phyloP scores from a whole-genome alignment of 2,888 invertebrate species.

The Habroteleia sp. region DNA sequence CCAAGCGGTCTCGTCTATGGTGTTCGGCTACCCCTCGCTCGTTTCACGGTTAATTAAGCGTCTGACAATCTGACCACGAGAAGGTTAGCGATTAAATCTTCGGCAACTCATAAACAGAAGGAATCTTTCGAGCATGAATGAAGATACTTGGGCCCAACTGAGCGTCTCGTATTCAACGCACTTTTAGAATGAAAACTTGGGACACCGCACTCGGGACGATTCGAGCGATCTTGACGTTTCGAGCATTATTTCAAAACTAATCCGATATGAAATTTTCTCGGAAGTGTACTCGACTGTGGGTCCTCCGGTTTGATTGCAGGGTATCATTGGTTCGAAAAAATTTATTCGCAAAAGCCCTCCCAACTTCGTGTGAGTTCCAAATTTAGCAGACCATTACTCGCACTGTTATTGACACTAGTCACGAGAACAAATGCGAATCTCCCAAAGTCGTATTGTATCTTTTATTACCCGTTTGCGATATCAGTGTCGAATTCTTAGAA shows the following conservation, averaged over 20 bases:
- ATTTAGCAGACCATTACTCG: slow-evolving; percentile 7
- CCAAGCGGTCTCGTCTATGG: slow-evolving; percentile 77
- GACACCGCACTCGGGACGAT: slow-evolving; percentile 65
- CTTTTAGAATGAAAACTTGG: slow-evolving; percentile 49
- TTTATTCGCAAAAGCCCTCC: slow-evolving; percentile 2
- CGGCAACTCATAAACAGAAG: slow-evolving; percentile 75
- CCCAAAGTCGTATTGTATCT: neutral
- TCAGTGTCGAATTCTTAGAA: neutral
- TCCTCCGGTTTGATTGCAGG: neutral
- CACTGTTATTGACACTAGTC: slow-evolving; percentile 4
- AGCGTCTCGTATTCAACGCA: slow-evolving; percentile 23
- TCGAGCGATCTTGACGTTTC: slow-evolving; percentile 13
- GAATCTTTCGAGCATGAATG: slow-evolving; percentile 78
- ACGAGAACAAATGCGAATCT: slow-evolving; percentile 1
- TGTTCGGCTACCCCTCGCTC: slow-evolving; percentile 79
- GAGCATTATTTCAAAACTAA: slow-evolving; percentile 17
- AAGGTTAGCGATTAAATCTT: slow-evolving; percentile 75
- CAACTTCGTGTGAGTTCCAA: slow-evolving; percentile 9
- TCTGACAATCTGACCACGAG: slow-evolving; percentile 80
- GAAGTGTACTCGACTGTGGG: slow-evolving; percentile 3
- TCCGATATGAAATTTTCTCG: slow-evolving; percentile 22
- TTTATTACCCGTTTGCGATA: neutral
- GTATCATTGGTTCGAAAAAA: slow-evolving; percentile 10
- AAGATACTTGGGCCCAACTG: slow-evolving; percentile 61
- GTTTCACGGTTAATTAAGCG: slow-evolving; percentile 81